Conservation (phyloP, 2,113 vertebrate genomes). For the Pogonocichla stellata region DNA sequence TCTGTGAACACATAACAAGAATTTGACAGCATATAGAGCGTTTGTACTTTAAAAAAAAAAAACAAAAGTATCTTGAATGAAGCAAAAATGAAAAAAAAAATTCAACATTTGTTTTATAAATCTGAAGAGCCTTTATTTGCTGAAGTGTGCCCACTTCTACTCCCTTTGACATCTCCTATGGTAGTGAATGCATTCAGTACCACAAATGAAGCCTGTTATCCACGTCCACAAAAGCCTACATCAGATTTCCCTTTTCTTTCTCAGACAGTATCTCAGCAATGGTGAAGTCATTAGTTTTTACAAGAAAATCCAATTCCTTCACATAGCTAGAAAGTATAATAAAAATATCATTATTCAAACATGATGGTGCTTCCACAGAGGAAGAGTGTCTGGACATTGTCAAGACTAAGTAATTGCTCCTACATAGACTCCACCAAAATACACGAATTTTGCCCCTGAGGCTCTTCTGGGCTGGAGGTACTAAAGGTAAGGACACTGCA, state of each 20-base stretch:
- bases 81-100: not conserved
- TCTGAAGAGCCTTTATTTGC: not conserved
- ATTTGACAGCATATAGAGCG: not conserved
- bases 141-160: not conserved
- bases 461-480: not conserved
- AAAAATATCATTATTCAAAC: not conserved
- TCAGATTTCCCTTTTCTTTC: not conserved
- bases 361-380: not conserved
- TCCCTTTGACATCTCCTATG: not conserved
- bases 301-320: not conserved
- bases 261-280: not conserved
- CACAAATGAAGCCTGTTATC: not conserved
- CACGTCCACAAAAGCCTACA: not conserved
- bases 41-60: not conserved
- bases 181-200: not conserved
- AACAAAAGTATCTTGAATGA: not conserved
- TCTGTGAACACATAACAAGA: not conserved
- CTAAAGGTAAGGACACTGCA: not conserved
- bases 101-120: not conserved
- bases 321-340: not conserved
- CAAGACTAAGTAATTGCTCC: not conserved
- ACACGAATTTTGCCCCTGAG: not conserved
- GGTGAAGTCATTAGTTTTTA: not conserved
- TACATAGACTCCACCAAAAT: not conserved
- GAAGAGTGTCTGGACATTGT: not conserved